Percentiles rank a stretch among this genome's conserved stretches.
Evolutionary conservation across 2,888 invertebrate genomes (phyloP).

Genomic region (Dascillus cervinus): DNA sequence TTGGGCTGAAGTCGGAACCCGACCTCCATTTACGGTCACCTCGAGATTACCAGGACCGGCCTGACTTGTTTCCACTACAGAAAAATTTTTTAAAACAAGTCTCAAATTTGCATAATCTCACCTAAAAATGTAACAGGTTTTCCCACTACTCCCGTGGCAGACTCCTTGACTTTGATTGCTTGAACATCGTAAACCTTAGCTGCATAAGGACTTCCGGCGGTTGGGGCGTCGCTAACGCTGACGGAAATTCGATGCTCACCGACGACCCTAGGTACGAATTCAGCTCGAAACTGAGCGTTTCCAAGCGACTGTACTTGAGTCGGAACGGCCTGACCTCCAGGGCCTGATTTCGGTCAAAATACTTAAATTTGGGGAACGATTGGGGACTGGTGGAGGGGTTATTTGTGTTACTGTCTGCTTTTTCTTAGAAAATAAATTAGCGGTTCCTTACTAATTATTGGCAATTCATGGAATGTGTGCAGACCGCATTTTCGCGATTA

Average conservation of each 20-base stretch:
- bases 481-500: no score
- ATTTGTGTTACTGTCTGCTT: no score
- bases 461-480: no score
- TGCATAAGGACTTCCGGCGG: constrained; percentile 88
- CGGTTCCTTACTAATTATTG: no score
- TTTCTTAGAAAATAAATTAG: no score
- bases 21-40: constrained; percentile 95
- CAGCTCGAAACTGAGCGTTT: constrained; percentile 75
- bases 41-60: constrained; percentile 98
- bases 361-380: no score
- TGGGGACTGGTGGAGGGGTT: no score
- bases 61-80: constrained; percentile 89
- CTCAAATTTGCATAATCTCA: constrained; percentile 34
- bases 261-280: constrained; percentile 85
- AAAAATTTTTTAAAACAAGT: constrained; percentile 4
- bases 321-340: constrained; percentile 84
- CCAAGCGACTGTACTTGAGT: constrained; percentile 82
- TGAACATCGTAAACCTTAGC: constrained; percentile 92
- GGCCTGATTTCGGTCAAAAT: no score
- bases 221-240: constrained; percentile 70
- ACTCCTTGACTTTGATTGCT: constrained; percentile 89
- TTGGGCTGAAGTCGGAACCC: constrained; percentile 93
- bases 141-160: constrained; percentile 79
- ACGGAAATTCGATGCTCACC: constrained; percentile 89
- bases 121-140: constrained; percentile 87